Conservation (phyloP, 2,797 vertebrate species). For the Tapera naevia region DNA sequence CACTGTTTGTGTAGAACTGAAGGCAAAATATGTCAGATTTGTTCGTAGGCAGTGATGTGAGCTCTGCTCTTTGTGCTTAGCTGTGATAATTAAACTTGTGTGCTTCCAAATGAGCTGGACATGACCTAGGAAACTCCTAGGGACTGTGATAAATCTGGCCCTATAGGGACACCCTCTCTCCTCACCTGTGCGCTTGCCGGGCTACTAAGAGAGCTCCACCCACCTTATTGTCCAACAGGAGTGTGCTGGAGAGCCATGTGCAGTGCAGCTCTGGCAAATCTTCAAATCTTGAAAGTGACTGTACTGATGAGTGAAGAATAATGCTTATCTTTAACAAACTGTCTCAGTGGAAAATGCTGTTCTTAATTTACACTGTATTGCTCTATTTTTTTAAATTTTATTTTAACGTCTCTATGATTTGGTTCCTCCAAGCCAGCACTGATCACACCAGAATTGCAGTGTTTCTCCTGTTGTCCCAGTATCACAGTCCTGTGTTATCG, state of each 20-base stretch:
- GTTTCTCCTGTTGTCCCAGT: not conserved
- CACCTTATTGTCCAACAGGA: not conserved
- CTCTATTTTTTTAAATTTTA: not conserved
- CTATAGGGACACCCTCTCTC: not conserved
- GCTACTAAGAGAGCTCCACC: not conserved
- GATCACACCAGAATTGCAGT: not conserved
- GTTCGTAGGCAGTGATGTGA: not conserved
- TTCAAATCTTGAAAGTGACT: not conserved
- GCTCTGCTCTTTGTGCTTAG: not conserved
- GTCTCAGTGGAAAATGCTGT: not conserved
- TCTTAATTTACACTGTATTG: not conserved
- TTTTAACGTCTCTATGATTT: not conserved
- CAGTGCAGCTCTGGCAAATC: rapidly evolving
- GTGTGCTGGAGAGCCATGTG: not conserved
- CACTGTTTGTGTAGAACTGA: not conserved
- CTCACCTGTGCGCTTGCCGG: not conserved
- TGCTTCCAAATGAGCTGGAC: not conserved
- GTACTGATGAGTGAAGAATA: not conserved
- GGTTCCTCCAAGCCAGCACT: not conserved
- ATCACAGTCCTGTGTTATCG: not conserved
- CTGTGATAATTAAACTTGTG: not conserved
- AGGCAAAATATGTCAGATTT: not conserved
- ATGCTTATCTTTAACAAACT: not conserved
- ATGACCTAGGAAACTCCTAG: rapidly evolving
- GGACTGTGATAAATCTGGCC: not conserved